Evolutionary conservation across 2,888 invertebrate genomes (phyloP), one percentile per base, ranked within the genome.

Genomic region (Dorcus hopei): DNA sequence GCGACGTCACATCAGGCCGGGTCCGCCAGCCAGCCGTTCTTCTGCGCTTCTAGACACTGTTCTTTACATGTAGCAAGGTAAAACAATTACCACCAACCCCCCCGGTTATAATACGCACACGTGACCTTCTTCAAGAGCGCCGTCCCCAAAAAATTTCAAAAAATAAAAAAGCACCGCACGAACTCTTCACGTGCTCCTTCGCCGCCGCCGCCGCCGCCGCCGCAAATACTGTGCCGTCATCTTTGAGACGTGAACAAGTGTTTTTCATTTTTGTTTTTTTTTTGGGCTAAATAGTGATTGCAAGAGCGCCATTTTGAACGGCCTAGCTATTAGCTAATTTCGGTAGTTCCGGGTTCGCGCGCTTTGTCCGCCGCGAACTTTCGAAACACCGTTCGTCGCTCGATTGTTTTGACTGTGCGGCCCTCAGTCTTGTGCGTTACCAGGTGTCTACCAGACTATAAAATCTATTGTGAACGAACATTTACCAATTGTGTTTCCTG

Each of bases 1-100:
- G 79, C 80, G 79, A 80, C 80, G 79, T 79, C 80, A 79, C 79
- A 77, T 77, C 77, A 77, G 79, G 79, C 79, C 80, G 79, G 79
- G 79, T 78, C 33, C 50, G 38, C 49, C 55, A 38, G 19, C 23
- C 52, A 41, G 39, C 56, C 45, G 52, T 55, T 38, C 38, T 57
- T 62, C 60, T 52, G 58, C 56, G 58, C 26, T 33, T 33, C 26
- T 59, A 50, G 61, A 61, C 57, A 60, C 59, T 52, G 62, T 60
- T 63, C 58, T 61, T 63, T 66, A 61, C 59, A 63, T 63, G 63
- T 63, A 64, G 61, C 63, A 62, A 65, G 64, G 66, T 52, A 45
- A 62, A 65, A 66, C 65, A 57, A 49, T 49, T 49, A 61, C 38
- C 56, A 55, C 54, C 54, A 45, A 56, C 38, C 49, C 56, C 61